These are phyloP conservation scores for Sweltsa coloradensis DNA, from an alignment of 1,140 invertebrate species.

Conservation along the genomic window DNA sequence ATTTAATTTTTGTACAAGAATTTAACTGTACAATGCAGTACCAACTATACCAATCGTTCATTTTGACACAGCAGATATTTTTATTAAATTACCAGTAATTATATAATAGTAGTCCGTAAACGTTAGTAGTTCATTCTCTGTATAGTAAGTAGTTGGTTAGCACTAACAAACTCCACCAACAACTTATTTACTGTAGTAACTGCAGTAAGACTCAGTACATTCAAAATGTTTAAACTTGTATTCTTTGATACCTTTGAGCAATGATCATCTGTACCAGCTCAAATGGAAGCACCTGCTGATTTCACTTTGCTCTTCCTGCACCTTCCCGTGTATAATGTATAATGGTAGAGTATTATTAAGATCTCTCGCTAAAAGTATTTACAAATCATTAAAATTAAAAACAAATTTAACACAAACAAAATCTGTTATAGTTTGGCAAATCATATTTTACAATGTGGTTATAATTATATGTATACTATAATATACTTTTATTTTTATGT, in stretches of 20 bases:
- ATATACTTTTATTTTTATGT: no score
- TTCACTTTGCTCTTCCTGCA: constrained; percentile 5
- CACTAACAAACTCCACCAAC: no score
- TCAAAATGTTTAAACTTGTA: no score
- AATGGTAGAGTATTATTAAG: constrained; percentile 10
- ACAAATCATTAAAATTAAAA: constrained; percentile 6
- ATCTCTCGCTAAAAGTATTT: constrained; percentile 1
- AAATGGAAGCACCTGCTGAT: constrained; percentile 11
- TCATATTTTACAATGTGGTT: no score
- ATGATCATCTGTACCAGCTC: constrained; percentile 3
- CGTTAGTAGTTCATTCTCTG: no score
- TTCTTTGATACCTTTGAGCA: constrained; percentile 7
- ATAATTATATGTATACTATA: no score
- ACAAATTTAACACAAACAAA: constrained; percentile 4
- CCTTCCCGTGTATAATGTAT: constrained; percentile 2
- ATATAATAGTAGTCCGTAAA: no score
- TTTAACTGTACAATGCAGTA: constrained; percentile 13
- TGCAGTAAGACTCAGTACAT: background rate
- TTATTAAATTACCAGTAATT: background rate
- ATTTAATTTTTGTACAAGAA: constrained; percentile 13
- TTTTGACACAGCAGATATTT: constrained; percentile 1
- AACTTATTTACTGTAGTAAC: no score
- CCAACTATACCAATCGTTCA: background rate
- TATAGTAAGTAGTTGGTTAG: no score
- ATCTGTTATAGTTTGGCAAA: no score